phyloP scores from a whole-genome alignment of 2,888 invertebrate genomes.

The Xylota sylvarum region DNA sequence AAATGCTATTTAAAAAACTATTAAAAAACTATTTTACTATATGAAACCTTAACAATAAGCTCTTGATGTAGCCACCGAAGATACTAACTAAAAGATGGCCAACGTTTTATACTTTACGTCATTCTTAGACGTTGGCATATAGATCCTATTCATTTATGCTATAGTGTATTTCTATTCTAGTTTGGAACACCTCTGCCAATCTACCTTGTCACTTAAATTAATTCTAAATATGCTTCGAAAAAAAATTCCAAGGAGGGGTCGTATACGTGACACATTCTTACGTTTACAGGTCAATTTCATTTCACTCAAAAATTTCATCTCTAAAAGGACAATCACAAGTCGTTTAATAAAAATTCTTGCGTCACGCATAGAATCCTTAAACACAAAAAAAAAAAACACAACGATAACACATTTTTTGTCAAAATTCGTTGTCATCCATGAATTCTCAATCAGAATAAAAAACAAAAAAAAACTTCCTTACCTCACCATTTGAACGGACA shows the following conservation, averaged over 20 bases:
- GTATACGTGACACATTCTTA: not conserved
- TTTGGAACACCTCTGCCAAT: no score
- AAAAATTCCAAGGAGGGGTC: not conserved
- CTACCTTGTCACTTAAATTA: no score
- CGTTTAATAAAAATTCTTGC: not conserved
- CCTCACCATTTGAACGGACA: not conserved
- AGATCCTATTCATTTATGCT: no score
- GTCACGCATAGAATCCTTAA: not conserved
- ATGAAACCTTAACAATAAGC: no score
- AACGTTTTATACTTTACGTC: no score
- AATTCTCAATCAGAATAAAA: not conserved
- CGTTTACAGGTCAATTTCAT: not conserved
- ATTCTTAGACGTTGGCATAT: no score
- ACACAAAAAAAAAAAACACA: not conserved
- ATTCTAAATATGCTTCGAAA: not conserved
- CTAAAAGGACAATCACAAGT: not conserved
- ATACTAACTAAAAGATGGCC: no score
- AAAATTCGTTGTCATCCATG: not conserved
- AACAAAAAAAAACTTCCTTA: conserved; percentile 8
- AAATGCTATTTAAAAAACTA: no score
- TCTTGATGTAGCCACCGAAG: no score
- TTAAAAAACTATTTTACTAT: no score
- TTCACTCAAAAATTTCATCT: not conserved
- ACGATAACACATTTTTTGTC: not conserved
- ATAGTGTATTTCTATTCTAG: no score